Evolutionary conservation across 2,113 vertebrate genomes (phyloP).

Genomic region (Stegastes partitus): DNA sequence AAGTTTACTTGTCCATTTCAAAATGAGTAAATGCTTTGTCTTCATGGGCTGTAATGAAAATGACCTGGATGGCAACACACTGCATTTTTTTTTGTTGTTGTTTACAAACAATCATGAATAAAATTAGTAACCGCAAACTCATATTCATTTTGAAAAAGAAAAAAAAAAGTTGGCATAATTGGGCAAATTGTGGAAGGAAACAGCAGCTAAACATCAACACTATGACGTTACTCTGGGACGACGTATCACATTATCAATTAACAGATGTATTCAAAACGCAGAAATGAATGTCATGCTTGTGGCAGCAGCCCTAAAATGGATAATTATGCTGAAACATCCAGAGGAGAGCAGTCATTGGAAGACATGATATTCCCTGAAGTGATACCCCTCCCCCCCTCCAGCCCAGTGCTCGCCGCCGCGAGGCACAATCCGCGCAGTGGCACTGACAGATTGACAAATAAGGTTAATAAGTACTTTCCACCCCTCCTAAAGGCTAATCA

Average conservation of each 20-base stretch:
- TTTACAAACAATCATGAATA: constrained; percentile 76
- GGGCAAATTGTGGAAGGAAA: constrained; percentile 53
- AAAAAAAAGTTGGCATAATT: constrained; percentile 64
- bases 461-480: constrained; percentile 98
- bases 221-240: constrained; percentile 54
- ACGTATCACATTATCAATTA: constrained; percentile 77
- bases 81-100: constrained; percentile 50
- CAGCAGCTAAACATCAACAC: constrained; percentile 60
- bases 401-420: constrained; percentile 67
- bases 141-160: constrained; percentile 32
- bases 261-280: constrained; percentile 70
- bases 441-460: constrained; percentile 96
- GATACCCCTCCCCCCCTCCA: constrained; percentile 46
- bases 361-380: constrained; percentile 80
- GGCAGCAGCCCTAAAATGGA: constrained; percentile 75
- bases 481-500: constrained; percentile 98
- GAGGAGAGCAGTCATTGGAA: constrained; percentile 74
- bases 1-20: constrained; percentile 83
- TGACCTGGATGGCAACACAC: constrained; percentile 75
- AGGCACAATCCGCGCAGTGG: constrained; percentile 85
- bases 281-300: constrained; percentile 74
- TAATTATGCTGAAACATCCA: constrained; percentile 83
- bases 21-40: constrained; percentile 78
- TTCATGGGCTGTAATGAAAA: constrained; percentile 81
- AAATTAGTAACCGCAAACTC: constrained; percentile 62